Evolutionary conservation across 2,888 invertebrate species (phyloP), one percentile per base, ranked within the genome.

Genomic region (Archips xylosteana): DNA sequence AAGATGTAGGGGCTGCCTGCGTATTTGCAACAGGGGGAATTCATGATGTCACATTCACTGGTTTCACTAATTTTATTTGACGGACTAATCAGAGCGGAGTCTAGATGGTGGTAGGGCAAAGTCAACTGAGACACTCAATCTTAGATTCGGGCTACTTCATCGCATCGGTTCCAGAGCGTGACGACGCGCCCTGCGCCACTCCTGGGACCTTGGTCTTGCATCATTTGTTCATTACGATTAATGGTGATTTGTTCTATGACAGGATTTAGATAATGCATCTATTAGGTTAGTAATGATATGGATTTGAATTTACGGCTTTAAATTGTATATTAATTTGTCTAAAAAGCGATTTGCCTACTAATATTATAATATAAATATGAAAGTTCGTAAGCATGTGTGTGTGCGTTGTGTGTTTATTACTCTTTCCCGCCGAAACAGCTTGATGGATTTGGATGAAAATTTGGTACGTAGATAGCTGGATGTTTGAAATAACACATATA

Each of bases 1-100:
- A 94, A 94, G 78, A 92, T 91, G 75, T 94, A 92, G 54, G 94
- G 94, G 76, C 89, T 88, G 66, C 81, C 85, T 57, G 89, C 79
- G 47, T 34, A 51, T 49, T 65, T 65, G 73, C 92, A 93, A 78
- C 94, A 94, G 3, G 92, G 91, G 0, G 94, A 92, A 80, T 90
- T 92, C 94, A 94, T 94, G 74, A 76, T 83, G 39, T 34, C 73
- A 74, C 62, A 67, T 60, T 42, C 54, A 64, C 45, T 45, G 32
- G 23, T 62, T 23, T 32, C 36, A 71, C 54, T 63, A 47, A 23
- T n/a, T 42, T 65, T 42, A 61, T 54, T n/a, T 72, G 79, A 80
- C 80, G 88, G 88, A 85, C 87, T 86, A 80, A 75, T 81, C 86
- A 79, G 85, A 76, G 69, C 81, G 83, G 83, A 80, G 83, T 87